Percentiles rank a stretch among this genome's conserved stretches.
Conservation (phyloP, 2,113 vertebrate species). For the Prinia subflava region DNA sequence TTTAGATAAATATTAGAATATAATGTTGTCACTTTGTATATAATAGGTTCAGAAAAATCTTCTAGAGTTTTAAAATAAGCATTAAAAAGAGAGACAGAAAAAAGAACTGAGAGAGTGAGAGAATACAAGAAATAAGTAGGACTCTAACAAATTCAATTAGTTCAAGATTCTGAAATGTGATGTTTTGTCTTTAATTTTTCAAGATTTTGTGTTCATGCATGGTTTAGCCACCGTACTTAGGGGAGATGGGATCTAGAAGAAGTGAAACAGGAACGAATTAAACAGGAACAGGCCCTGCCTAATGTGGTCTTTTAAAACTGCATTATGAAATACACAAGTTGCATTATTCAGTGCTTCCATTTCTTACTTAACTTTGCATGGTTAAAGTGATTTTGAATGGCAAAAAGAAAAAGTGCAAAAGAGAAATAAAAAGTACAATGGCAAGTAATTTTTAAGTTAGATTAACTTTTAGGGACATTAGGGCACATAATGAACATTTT, state of each 20-base stretch:
- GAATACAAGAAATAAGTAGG: not conserved
- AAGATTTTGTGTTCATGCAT: not conserved
- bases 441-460: not conserved
- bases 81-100: not conserved
- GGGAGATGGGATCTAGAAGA: not conserved
- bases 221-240: not conserved
- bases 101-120: not conserved
- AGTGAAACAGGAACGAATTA: not conserved
- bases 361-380: not conserved
- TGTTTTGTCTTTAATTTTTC: not conserved
- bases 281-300: not conserved
- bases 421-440: not conserved
- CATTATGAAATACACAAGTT: not conserved
- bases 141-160: not conserved
- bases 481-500: not conserved
- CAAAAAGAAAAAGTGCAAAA: not conserved
- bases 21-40: not conserved
- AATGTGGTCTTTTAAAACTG: not conserved
- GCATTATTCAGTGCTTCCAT: not conserved
- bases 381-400: not conserved
- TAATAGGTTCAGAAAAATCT: not conserved
- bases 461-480: not conserved
- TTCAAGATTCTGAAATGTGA: not conserved
- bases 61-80: not conserved
- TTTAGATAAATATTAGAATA: conserved; percentile 42